Percentiles rank a stretch among this genome's conserved stretches.
These are phyloP conservation scores for Halcyon smyrnensis DNA, from an alignment of 2,797 vertebrate genomes.

Conservation along the genomic window DNA sequence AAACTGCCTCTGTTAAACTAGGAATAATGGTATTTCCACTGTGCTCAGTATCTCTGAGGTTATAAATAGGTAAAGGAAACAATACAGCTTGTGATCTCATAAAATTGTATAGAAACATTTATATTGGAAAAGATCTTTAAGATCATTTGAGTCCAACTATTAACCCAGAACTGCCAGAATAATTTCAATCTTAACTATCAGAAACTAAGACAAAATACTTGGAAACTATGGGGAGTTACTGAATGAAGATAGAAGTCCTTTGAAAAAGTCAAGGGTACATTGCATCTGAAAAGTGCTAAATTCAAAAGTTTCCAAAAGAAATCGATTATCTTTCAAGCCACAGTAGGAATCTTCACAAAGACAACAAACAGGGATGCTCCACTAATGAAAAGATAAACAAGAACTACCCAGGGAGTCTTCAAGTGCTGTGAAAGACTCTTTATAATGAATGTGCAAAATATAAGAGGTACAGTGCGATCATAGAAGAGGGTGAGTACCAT, in stretches of 20 bases:
- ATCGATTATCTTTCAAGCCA: neutral
- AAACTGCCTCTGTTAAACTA: neutral
- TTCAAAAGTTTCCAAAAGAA: neutral
- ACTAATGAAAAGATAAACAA: neutral
- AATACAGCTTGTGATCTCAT: neutral
- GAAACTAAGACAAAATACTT: neutral
- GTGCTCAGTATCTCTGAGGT: neutral
- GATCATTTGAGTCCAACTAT: neutral
- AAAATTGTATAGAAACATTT: neutral
- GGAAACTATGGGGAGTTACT: neutral
- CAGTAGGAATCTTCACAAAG: neutral
- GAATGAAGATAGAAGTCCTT: neutral
- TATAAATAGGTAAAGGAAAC: neutral
- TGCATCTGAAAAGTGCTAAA: neutral
- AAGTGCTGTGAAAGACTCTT: neutral
- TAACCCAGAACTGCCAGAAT: neutral
- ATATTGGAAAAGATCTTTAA: neutral
- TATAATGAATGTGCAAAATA: neutral
- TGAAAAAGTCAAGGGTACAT: neutral
- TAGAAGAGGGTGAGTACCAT: neutral
- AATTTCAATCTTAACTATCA: neutral
- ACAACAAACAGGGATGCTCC: neutral
- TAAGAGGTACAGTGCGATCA: neutral
- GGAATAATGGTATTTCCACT: neutral
- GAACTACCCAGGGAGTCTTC: neutral